Conservation (phyloP, 2,113 vertebrate genomes). For the Cheirogaleus medius region DNA sequence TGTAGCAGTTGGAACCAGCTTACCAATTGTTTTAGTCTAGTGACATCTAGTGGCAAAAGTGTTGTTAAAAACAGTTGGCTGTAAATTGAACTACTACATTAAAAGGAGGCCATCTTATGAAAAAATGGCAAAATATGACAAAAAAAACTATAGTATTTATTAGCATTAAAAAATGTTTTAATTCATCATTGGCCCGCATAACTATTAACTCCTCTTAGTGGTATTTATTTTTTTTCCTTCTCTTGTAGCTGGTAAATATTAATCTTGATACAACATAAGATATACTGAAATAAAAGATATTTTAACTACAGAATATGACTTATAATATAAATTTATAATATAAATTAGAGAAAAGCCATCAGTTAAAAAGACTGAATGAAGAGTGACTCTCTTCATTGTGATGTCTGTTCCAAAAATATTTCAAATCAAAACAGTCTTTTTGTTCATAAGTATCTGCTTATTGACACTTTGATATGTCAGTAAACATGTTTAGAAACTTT, state of each 20-base stretch:
- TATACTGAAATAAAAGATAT: constrained; percentile 28
- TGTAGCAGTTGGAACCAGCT: neutral
- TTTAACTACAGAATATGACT: neutral
- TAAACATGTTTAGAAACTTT: neutral
- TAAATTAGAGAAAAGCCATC: constrained; percentile 15
- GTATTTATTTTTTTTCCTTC: neutral
- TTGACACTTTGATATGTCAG: neutral
- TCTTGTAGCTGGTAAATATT: neutral
- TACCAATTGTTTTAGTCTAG: constrained; percentile 59
- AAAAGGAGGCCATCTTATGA: constrained; percentile 55
- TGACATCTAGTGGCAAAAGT: constrained; percentile 75
- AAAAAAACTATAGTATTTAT: neutral
- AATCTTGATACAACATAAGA: neutral
- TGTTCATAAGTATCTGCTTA: neutral
- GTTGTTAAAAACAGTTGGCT: neutral
- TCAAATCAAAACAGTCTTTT: constrained; percentile 14
- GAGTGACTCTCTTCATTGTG: neutral
- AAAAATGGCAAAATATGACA: constrained; percentile 10
- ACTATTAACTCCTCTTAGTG: neutral
- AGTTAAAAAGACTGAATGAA: neutral
- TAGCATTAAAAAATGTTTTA: constrained; percentile 10
- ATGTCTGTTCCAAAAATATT: neutral
- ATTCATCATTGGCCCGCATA: neutral
- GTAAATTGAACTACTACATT: neutral
- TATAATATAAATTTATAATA: no score